Evolutionary conservation across 2,888 invertebrate genomes (phyloP).

Genomic region (Macrosoma leucophasiata): DNA sequence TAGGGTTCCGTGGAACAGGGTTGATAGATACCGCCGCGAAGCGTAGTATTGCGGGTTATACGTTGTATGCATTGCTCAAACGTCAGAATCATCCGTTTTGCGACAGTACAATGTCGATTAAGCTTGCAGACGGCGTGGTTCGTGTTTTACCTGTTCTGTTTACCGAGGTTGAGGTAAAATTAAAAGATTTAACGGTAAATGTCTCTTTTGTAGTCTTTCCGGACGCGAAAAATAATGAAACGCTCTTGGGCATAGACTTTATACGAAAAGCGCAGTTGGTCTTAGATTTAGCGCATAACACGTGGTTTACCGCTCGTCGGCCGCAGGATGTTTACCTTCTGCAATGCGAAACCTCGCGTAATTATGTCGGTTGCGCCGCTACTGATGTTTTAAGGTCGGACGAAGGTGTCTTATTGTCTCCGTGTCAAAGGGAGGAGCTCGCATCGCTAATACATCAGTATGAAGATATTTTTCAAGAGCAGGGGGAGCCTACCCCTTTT

Average conservation of each 20-base stretch:
- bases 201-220: conserved; percentile 1
- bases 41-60: not conserved
- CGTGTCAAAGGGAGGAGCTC: no score
- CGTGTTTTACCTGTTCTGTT: not conserved
- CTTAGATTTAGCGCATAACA: not conserved
- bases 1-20: not conserved
- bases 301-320: not conserved
- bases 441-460: no score
- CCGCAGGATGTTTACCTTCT: not conserved
- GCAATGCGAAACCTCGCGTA: not conserved
- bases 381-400: not conserved
- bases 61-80: not conserved
- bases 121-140: not conserved
- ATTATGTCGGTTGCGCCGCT: not conserved
- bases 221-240: not conserved
- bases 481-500: conserved; percentile 3
- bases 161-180: not conserved
- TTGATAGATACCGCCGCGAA: conserved; percentile 1
- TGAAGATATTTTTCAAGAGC: conserved; percentile 1
- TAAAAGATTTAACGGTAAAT: not conserved
- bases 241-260: conserved; percentile 1
- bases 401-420: not conserved
- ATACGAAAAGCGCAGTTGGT: not conserved
- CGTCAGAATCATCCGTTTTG: conserved; percentile 1
- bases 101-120: not conserved